Base-by-base conservation (phyloP, 2,113 vertebrate genomes). In the Phyllostomus discolor region DNA sequence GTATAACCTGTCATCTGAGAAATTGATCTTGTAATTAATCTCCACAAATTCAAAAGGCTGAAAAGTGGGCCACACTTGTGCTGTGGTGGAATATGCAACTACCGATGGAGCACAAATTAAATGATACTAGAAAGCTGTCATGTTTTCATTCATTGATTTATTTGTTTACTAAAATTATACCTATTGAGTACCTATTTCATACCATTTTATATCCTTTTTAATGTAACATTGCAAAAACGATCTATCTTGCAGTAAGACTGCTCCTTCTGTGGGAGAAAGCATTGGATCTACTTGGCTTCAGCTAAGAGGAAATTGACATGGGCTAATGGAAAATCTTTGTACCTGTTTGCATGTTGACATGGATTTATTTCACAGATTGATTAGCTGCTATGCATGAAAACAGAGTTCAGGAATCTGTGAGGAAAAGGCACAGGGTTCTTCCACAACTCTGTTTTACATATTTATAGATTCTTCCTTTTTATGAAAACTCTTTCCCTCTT, bases 281-380 rank as follows among this genome's bases (percentile, higher is more conserved):
- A 4, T 43, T 14, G 33, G 46, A 64, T 84, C 57, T 69, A 22
- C 28, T 88, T 54, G 64, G 33, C 43, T 88, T 85, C 7, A 41
- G 9, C 54, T 70, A 84, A 80, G 22, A 80, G 33, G 46, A 88
- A 79, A 70, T 69, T 80, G 72, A 64, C 14, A 73, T 2, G 7
- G n/a, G 22, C 48, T 75, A 87, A 57, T 80, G 66, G 41, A 50
- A 94, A 96, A 88, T 41, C 57, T 95, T 93, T 83, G 41, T 48
- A 35, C 33, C 62, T 94, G 59, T 82, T 92, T 83, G 52, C 43
- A 72, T 46, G 41, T 35, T 54, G 17, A 85, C 64, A 64, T 52
- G 38, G 41, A 84, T 88, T 85, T 86, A 28, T 64, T 85, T 76
- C 73, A 64, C 19, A 69, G 28, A 41, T 89, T 54, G n/a, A n/a